Evolutionary conservation across 2,113 vertebrate species (phyloP).

Genomic region (Odocoileus hemionus): DNA sequence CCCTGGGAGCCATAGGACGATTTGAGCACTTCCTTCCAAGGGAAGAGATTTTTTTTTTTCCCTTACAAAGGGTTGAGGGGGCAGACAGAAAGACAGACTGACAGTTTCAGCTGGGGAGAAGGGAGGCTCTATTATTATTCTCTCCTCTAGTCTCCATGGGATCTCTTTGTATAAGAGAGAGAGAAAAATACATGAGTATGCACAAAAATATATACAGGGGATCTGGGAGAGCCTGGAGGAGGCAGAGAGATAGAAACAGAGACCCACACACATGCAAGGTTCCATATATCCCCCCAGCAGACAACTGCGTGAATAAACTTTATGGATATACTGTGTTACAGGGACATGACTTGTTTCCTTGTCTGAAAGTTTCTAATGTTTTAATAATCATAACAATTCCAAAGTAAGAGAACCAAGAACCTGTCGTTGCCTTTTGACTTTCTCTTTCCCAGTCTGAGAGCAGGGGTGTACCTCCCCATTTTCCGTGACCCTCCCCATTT

Average conservation of each 20-base stretch:
- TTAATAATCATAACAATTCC: conserved; percentile 37
- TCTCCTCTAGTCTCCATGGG: conserved; percentile 28
- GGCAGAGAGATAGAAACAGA: background rate
- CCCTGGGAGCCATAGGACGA: background rate
- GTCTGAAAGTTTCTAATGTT: conserved; percentile 16
- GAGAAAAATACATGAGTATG: background rate
- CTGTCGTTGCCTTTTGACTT: background rate
- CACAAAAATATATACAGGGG: background rate
- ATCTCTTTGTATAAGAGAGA: background rate
- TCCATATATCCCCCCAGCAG: background rate
- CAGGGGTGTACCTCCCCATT: background rate
- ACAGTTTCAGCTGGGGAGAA: background rate
- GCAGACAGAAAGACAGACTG: conserved; percentile 37
- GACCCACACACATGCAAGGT: background rate
- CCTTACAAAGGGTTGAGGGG: background rate
- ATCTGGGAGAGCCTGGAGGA: conserved; percentile 4
- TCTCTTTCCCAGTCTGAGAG: conserved; percentile 19
- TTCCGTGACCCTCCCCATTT: background rate
- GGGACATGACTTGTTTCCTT: conserved; percentile 9
- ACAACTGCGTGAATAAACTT: background rate
- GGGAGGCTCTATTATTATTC: conserved; percentile 15
- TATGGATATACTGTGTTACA: background rate
- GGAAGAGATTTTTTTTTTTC: background rate
- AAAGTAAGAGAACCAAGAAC: conserved; percentile 16
- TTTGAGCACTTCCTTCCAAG: conserved; percentile 35